Evolutionary conservation across 2,113 vertebrate genomes (phyloP).

Genomic region (Lophotis ruficrista): DNA sequence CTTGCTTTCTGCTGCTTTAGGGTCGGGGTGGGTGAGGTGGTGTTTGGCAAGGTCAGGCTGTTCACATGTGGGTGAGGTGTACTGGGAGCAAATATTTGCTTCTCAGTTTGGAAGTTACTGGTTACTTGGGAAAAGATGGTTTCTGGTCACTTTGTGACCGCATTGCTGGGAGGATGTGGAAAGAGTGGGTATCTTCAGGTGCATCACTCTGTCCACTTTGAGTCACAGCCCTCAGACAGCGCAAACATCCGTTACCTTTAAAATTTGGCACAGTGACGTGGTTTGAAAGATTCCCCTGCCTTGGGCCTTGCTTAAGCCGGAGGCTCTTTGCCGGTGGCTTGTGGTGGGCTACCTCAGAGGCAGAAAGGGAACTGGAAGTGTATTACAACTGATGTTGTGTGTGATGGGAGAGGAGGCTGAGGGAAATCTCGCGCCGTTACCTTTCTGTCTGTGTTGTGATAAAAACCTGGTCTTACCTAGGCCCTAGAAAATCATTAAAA

Average conservation of each 20-base stretch:
- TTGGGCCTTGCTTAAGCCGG: not conserved
- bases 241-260: not conserved
- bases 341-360: not conserved
- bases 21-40: not conserved
- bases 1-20: not conserved
- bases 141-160: not conserved
- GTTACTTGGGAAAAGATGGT: not conserved
- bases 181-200: not conserved
- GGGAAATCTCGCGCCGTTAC: not conserved
- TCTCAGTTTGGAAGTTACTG: not conserved
- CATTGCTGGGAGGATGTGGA: fast-evolving
- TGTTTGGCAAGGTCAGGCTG: not conserved
- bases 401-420: not conserved
- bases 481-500: not conserved
- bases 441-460: not conserved
- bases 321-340: not conserved
- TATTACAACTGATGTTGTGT: not conserved
- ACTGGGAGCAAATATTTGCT: not conserved
- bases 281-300: not conserved
- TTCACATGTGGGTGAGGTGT: not conserved
- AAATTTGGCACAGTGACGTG: not conserved
- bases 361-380: not conserved
- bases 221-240: not conserved
- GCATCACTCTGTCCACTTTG: not conserved
- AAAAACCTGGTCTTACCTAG: not conserved